These are phyloP conservation scores for Teinopalpus imperialis DNA, from an alignment of 2,888 invertebrate species.

Conservation along the genomic window DNA sequence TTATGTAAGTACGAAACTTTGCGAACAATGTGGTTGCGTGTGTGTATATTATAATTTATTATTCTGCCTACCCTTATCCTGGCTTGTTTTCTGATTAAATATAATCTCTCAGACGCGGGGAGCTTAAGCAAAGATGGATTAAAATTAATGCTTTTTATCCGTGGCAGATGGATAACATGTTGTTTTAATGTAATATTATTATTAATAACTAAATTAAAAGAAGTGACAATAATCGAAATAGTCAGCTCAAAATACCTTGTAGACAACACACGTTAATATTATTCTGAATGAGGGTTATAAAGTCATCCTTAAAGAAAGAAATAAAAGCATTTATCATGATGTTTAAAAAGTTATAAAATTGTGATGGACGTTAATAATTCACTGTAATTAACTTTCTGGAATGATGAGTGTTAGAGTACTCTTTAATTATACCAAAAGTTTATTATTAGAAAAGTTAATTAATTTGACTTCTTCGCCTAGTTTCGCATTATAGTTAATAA, in stretches of 20 bases:
- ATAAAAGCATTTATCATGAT: slow-evolving; percentile 12
- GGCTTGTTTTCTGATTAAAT: slow-evolving; percentile 49
- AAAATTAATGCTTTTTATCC: slow-evolving; percentile 33
- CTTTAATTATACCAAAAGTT: slow-evolving; percentile 13
- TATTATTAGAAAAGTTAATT: slow-evolving; percentile 14
- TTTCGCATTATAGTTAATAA: slow-evolving; percentile 18
- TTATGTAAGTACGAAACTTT: slow-evolving; percentile 20
- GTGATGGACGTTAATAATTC: slow-evolving; percentile 12
- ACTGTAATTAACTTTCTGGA: slow-evolving; percentile 22
- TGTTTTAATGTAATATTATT: slow-evolving; percentile 10
- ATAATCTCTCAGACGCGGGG: slow-evolving; percentile 43
- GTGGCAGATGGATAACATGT: slow-evolving; percentile 5
- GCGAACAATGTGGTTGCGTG: slow-evolving; percentile 25
- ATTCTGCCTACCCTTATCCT: slow-evolving; percentile 33
- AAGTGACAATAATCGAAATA: neutral
- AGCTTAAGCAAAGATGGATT: slow-evolving; percentile 46
- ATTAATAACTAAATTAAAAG: slow-evolving; percentile 1
- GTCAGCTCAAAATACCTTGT: neutral
- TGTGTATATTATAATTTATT: slow-evolving; percentile 22
- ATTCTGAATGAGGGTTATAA: slow-evolving; percentile 6
- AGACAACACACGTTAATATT: neutral
- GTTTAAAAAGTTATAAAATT: slow-evolving; percentile 19
- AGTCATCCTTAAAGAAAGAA: slow-evolving; percentile 5
- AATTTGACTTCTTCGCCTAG: slow-evolving; percentile 18
- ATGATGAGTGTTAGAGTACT: slow-evolving; percentile 16